Evolutionary conservation across 2,797 vertebrate genomes (phyloP), one percentile per base, ranked within the genome.

Genomic region (Petrocephalus schoutedeni): DNA sequence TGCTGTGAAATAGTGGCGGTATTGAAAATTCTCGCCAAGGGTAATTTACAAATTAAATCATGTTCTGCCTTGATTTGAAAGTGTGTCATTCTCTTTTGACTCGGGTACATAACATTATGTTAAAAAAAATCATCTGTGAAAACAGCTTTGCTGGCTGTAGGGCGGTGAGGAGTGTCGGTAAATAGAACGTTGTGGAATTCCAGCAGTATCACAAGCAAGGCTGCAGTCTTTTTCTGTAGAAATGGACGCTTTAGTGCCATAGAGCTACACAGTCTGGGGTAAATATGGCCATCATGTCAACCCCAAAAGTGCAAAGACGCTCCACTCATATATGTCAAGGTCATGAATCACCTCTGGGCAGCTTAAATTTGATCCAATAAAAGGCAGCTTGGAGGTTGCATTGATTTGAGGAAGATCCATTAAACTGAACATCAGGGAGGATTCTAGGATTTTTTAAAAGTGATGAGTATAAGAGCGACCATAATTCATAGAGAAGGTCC

Each of bases 1-100:
- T 53, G 41, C 49, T 53, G 49, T 49, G 77, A 53, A 49, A 53
- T 23, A 83, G 77, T 8, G 41, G 41, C 45, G 1, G 41, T 53
- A 53, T 4, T 83, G 77, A 74, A 74, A 83, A 83, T 53, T 83
- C 10, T 83, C 16, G 71, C 71, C 71, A 83, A 21, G n/a, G 49
- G 41, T 83, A 83, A 49, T 49, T 83, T 49, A 53, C 77, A 49
- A 83, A 83, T 51, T 49, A 83, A 83, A 83, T 83, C n/a, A n/a
- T 83, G 41, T 83, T 53, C 41, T 21, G 41, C 49, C 49, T 12
- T 51, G 49, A 83, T 83, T 49, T 83, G 45, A 83, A 83, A 83
- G 45, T 83, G 77, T 83, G 45, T 53, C 41, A 53, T 14, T 49
- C 41, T 23, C 41, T 83, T 83, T 21, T 45, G 49, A 83, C 77